Conservation (phyloP, 2,888 invertebrate species). For the Acrobasis repandana region DNA sequence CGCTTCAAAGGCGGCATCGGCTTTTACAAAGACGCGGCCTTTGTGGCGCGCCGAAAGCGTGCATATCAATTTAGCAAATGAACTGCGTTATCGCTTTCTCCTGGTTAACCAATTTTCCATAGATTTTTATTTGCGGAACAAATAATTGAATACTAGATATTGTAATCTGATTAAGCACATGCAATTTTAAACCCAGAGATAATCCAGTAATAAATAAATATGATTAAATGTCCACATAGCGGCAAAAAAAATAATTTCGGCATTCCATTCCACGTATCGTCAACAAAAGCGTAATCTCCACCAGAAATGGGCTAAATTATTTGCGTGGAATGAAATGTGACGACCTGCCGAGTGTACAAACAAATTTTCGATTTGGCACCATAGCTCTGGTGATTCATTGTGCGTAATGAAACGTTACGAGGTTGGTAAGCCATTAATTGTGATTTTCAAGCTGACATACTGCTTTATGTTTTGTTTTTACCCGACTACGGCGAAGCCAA, state of each 20-base stretch:
- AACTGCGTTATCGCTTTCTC: no score
- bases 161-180: no score
- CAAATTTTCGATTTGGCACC: conserved; percentile 18
- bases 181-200: no score
- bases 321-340: conserved; percentile 19
- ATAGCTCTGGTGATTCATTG: conserved; percentile 12
- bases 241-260: not conserved
- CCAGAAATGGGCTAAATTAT: conserved; percentile 5
- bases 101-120: no score
- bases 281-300: conserved; percentile 3
- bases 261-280: not conserved
- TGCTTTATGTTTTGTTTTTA: not conserved
- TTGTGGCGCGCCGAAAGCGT: no score
- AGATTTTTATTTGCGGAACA: no score
- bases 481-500: not conserved
- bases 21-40: no score
- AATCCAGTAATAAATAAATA: no score
- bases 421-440: conserved; percentile 3
- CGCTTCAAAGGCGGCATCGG: no score
- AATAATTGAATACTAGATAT: no score
- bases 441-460: not conserved
- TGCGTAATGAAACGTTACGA: conserved; percentile 8
- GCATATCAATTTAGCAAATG: no score
- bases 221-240: not conserved
- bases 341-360: conserved; percentile 17